phyloP scores from a whole-genome alignment of 2,888 invertebrate species.

The Brachypalpus laphriformis region DNA sequence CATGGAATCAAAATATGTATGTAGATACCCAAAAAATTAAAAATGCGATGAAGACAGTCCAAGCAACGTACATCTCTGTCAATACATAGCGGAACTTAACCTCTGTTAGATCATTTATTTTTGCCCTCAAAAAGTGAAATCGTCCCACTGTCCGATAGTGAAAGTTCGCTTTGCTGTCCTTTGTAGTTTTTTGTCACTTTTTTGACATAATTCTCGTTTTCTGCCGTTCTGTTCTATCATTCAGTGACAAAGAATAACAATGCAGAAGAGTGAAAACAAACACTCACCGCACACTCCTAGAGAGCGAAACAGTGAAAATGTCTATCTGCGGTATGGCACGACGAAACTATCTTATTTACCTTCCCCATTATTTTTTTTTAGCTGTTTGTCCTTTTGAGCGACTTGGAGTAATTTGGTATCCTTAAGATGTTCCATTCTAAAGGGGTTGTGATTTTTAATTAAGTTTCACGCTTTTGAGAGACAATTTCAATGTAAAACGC shows the following conservation, averaged over 20 bases:
- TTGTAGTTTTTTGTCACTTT: conserved; percentile 13
- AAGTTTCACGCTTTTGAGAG: conserved; percentile 44
- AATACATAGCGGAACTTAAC: no score
- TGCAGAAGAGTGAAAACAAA: conserved; percentile 40
- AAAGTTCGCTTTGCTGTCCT: background rate
- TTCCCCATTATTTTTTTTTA: background rate
- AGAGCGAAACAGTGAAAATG: conserved; percentile 18
- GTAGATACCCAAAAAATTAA: no score
- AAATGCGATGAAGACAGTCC: no score
- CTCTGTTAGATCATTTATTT: no score
- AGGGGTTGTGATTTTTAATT: conserved; percentile 65
- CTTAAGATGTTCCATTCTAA: conserved; percentile 54
- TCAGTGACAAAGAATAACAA: conserved; percentile 48
- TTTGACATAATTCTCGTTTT: background rate
- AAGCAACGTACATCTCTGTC: no score
- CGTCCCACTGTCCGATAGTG: conserved; percentile 5
- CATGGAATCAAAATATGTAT: no score
- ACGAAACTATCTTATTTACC: conserved; percentile 55
- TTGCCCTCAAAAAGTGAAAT: background rate
- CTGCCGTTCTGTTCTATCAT: conserved; percentile 17
- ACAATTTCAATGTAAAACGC: conserved; percentile 33
- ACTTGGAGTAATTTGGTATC: conserved; percentile 51
- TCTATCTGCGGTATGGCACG: background rate
- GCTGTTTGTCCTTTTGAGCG: conserved; percentile 2
- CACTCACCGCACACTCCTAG: conserved; percentile 6